A percentile compares a stretch with the other conserved stretches of the same genome.
Evolutionary conservation across 2,797 vertebrate species (phyloP).

Genomic region (Esox masquinongy): DNA sequence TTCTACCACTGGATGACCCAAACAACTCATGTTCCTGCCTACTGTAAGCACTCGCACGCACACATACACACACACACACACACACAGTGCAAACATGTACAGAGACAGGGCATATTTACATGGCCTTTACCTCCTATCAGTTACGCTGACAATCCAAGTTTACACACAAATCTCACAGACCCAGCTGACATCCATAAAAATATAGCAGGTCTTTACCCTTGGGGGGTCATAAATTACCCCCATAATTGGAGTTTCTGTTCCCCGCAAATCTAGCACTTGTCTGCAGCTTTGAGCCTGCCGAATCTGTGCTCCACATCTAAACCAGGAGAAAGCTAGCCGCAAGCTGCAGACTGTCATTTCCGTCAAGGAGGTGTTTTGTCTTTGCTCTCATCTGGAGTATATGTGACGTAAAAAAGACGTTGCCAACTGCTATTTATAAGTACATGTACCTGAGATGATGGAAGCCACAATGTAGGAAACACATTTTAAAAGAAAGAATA

Average conservation of each 20-base stretch:
- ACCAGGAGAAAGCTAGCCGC: neutral
- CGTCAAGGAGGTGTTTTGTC: neutral
- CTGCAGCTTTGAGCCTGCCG: neutral
- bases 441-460: neutral
- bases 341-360: neutral
- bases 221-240: neutral
- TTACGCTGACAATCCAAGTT: neutral
- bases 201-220: neutral
- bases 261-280: neutral
- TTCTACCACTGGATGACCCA: constrained; percentile 1
- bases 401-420: neutral
- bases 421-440: constrained; percentile 7
- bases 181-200: neutral
- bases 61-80: neutral
- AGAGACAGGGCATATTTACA: constrained; percentile 6
- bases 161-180: neutral
- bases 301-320: neutral
- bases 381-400: neutral
- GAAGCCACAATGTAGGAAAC: neutral
- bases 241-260: constrained; percentile 7
- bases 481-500: constrained; percentile 23
- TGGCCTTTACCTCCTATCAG: constrained; percentile 2
- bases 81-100: constrained; percentile 6
- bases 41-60: no score
- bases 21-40: neutral